These are phyloP conservation scores for Masticophis lateralis DNA, from an alignment of 2,797 vertebrate species.

Conservation along the genomic window DNA sequence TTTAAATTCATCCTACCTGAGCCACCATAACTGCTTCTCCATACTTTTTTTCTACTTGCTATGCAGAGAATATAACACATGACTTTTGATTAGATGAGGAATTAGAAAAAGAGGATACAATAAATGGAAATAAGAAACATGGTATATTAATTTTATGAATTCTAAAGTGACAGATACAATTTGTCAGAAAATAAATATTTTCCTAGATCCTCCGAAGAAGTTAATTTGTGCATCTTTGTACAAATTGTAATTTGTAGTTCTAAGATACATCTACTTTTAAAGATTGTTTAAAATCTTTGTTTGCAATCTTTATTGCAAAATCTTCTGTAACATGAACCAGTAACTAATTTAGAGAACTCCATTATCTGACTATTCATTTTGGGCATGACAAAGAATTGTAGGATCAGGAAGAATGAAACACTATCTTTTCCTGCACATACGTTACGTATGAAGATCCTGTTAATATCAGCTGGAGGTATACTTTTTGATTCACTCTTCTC, in stretches of 20 bases:
- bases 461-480: conserved; percentile 15
- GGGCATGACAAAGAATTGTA: background rate
- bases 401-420: background rate
- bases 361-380: background rate
- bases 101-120: background rate
- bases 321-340: background rate
- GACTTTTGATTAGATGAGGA: background rate
- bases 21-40: background rate
- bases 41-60: background rate
- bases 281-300: background rate
- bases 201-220: background rate
- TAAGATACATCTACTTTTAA: background rate
- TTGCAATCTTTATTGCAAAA: background rate
- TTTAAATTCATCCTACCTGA: too few relatives aligned
- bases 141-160: background rate
- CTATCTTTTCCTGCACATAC: background rate
- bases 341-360: background rate
- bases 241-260: background rate
- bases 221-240: background rate
- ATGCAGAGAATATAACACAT: background rate
- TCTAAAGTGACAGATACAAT: background rate
- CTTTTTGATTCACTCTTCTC: conserved; percentile 28
- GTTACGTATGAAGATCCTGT: background rate
- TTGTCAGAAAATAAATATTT: background rate
- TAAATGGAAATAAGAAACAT: background rate